phyloP scores from a whole-genome alignment of 2,888 invertebrate genomes.

The Syrphus vitripennis region DNA sequence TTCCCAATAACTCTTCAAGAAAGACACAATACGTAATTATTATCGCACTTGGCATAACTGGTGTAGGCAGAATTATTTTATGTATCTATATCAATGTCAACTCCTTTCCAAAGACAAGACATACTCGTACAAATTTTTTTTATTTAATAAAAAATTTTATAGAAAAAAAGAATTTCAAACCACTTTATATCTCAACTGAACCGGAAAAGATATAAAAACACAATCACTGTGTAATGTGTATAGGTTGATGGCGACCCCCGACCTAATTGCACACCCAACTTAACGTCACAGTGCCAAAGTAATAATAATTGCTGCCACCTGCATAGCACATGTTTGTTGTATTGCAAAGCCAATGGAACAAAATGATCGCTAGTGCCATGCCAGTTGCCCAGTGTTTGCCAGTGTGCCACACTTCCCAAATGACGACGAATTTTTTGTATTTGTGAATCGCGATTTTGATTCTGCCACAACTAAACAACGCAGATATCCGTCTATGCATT shows the following conservation, averaged over 20 bases:
- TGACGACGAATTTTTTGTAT: constrained; percentile 26
- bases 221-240: constrained; percentile 26
- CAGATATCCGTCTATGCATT: constrained; percentile 38
- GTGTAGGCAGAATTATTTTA: constrained; percentile 28
- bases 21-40: not conserved
- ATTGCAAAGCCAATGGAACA: constrained; percentile 10
- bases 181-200: constrained; percentile 55
- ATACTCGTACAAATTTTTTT: too few species aligned
- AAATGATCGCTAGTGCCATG: constrained; percentile 40
- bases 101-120: constrained; percentile 65
- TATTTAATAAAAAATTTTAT: not conserved
- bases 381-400: not conserved
- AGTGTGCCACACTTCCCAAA: constrained; percentile 39
- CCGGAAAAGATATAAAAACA: constrained; percentile 64
- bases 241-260: constrained; percentile 50
- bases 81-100: constrained; percentile 64
- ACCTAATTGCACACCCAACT: constrained; percentile 66
- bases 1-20: not conserved
- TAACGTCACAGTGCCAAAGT: constrained; percentile 36
- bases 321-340: constrained; percentile 37
- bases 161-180: constrained; percentile 12
- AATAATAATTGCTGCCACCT: constrained; percentile 66
- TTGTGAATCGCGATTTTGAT: not conserved
- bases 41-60: not conserved
- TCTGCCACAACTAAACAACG: not conserved